Conservation (phyloP, 2,797 vertebrate genomes). For the Manis javanica region DNA sequence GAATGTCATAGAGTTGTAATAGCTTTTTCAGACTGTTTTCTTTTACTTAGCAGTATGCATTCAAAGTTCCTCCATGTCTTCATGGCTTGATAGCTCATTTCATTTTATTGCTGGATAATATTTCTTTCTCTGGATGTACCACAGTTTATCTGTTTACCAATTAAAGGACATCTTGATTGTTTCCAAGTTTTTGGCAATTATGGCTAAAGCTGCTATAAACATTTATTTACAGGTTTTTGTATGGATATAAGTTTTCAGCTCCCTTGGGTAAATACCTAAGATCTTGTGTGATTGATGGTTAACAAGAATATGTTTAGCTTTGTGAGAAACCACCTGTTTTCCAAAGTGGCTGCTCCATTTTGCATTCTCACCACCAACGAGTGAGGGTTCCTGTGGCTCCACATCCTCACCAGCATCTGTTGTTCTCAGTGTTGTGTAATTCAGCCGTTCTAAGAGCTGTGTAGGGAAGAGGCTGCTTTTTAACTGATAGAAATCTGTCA, state of each 20-base stretch:
- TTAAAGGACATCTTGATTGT: not conserved
- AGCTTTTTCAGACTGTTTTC: not conserved
- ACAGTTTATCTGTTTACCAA: not conserved
- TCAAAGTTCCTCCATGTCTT: not conserved
- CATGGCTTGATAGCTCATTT: not conserved
- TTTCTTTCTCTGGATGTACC: not conserved
- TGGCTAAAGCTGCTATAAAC: not conserved
- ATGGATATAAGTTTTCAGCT: not conserved
- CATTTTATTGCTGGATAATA: constrained; percentile 15
- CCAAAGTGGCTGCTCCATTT: not conserved
- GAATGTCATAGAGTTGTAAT: not conserved
- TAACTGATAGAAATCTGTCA: not conserved
- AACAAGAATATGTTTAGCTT: not conserved
- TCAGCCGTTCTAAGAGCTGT: not conserved
- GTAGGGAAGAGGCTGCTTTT: not conserved
- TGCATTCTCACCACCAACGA: not conserved
- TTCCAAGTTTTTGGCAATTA: not conserved
- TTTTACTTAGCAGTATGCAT: not conserved
- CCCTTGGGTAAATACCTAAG: not conserved
- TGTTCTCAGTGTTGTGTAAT: not conserved
- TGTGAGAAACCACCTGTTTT: not conserved
- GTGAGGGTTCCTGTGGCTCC: not conserved
- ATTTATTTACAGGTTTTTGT: not conserved
- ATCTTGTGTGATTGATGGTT: not conserved
- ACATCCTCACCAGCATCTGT: not conserved